Conservation (phyloP, 2,797 vertebrate species). For the Anniella stebbinsi region DNA sequence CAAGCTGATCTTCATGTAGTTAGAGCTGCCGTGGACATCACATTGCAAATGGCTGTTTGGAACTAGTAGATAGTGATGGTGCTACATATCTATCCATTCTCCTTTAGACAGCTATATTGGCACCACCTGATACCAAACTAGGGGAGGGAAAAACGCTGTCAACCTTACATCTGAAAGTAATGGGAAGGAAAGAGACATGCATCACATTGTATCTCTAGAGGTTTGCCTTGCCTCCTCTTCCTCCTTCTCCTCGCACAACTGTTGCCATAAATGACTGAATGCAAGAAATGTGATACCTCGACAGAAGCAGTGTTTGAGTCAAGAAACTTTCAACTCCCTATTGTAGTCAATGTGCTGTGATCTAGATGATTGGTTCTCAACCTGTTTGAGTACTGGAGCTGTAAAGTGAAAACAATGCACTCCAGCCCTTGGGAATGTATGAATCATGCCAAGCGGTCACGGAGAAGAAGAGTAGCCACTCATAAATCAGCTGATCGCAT, state of each 20-base stretch:
- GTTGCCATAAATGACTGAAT: too few species aligned
- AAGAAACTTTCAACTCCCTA: background rate
- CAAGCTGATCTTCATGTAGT: background rate
- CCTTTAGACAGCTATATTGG: background rate
- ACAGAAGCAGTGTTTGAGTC: background rate
- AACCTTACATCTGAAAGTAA: background rate
- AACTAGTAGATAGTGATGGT: background rate
- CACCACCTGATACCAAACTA: background rate
- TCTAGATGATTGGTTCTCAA: too few species aligned
- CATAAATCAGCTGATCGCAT: background rate
- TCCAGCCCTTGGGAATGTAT: too few species aligned
- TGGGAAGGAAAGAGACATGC: background rate
- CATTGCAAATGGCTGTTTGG: background rate
- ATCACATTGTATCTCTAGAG: too few species aligned
- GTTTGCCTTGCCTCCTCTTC: too few species aligned
- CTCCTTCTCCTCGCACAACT: too few species aligned
- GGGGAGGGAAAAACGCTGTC: background rate
- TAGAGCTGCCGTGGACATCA: background rate
- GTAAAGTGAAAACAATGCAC: too few species aligned
- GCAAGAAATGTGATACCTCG: too few species aligned
- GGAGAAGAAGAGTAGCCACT: background rate
- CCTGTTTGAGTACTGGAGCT: too few species aligned
- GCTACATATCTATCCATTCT: background rate
- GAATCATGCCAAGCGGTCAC: background rate
- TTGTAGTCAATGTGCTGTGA: background rate